Conservation (phyloP, 2,888 invertebrate genomes). For the Physocephala rufipes region DNA sequence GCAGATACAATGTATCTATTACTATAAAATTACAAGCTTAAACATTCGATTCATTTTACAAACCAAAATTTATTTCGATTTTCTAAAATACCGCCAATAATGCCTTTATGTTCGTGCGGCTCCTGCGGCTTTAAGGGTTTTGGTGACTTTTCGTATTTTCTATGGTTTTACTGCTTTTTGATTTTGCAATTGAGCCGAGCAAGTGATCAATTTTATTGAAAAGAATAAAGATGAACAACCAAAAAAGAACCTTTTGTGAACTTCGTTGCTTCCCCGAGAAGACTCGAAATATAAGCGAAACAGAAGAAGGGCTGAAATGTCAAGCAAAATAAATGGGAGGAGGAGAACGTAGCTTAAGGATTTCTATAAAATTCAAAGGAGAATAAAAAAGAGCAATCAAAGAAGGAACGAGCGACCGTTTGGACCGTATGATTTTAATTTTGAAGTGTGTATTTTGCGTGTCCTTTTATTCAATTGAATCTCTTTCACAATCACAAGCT, state of each 20-base stretch:
- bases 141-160: conserved; percentile 38
- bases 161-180: conserved; percentile 58
- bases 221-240: neutral
- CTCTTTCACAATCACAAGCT: neutral
- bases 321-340: neutral
- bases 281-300: too few relatives aligned
- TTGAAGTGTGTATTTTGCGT: conserved; percentile 13
- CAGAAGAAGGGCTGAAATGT: too few relatives aligned
- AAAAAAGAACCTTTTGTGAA: neutral
- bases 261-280: too few relatives aligned
- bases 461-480: neutral
- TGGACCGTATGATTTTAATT: neutral
- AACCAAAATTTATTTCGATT: neutral
- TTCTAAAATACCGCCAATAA: conserved; percentile 8
- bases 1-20: neutral
- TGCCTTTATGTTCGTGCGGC: neutral
- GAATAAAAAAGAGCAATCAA: too few relatives aligned
- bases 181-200: conserved; percentile 60
- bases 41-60: neutral
- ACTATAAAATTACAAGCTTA: neutral
- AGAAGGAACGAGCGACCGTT: too few relatives aligned
- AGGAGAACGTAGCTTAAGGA: neutral
- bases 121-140: neutral
- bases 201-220: conserved; percentile 53
- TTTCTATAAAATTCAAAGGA: neutral